Evolutionary conservation across 2,113 vertebrate species (phyloP).

Genomic region (Rhodinocichla rosea): DNA sequence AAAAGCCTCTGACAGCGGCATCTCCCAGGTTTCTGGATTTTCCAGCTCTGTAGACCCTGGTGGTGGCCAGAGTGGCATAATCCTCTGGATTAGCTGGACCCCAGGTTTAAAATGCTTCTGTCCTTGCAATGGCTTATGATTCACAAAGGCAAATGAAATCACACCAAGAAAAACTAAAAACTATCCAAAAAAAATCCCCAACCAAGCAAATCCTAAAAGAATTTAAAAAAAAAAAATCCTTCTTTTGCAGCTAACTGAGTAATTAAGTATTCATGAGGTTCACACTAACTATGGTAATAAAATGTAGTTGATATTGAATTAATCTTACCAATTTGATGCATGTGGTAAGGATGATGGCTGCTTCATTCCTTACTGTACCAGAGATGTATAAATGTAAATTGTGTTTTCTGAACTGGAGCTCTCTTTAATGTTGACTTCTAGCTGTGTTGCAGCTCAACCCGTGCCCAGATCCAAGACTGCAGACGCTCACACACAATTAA

Average conservation of each 20-base stretch:
- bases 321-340: constrained; percentile 32
- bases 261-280: neutral
- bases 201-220: neutral
- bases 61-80: neutral
- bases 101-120: neutral
- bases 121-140: neutral
- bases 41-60: neutral
- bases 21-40: neutral
- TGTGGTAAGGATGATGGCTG: constrained; percentile 50
- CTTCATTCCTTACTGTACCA: constrained; percentile 44
- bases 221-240: neutral
- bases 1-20: neutral
- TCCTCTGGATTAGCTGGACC: neutral
- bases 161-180: neutral
- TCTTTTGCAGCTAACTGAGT: neutral
- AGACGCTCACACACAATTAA: constrained; percentile 76
- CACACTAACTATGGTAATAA: neutral
- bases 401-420: constrained; percentile 46
- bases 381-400: constrained; percentile 58
- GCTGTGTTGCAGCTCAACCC: constrained; percentile 49
- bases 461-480: constrained; percentile 67
- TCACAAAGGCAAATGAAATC: neutral
- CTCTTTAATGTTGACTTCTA: constrained; percentile 66
- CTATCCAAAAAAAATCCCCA: neutral
- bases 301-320: constrained; percentile 3